A percentile compares a stretch with the other conserved stretches of the same genome.
Conservation (phyloP, 2,797 vertebrate genomes). For the Gallinago nigripennis region DNA sequence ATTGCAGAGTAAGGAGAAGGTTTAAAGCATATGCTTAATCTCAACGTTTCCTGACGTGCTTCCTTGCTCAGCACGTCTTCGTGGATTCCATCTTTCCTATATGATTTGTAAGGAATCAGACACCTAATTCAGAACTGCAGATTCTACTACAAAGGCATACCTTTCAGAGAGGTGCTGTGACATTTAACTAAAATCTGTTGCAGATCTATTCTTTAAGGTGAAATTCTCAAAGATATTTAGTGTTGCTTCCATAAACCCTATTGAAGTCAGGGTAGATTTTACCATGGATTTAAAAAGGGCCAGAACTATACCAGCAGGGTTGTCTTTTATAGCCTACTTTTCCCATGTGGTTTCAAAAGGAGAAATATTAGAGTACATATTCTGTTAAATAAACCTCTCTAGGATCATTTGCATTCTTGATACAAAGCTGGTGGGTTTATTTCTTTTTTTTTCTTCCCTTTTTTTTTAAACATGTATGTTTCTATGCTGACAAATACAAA, state of each 20-base stretch:
- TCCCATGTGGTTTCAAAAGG: not conserved
- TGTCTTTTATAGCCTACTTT: not conserved
- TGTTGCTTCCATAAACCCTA: accelerated
- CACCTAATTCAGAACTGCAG: not conserved
- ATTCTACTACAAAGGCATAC: not conserved
- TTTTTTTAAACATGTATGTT: not conserved
- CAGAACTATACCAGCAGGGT: not conserved
- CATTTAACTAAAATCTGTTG: not conserved
- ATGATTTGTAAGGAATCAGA: not conserved
- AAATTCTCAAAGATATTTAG: not conserved
- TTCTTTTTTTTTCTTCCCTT: not conserved
- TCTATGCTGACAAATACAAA: not conserved
- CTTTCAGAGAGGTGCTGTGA: not conserved
- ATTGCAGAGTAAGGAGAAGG: not conserved
- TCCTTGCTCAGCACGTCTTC: not conserved
- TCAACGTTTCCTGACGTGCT: not conserved
- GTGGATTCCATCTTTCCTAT: not conserved
- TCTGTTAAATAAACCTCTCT: not conserved
- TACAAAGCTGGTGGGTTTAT: not conserved
- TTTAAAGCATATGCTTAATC: not conserved
- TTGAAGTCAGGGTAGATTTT: not conserved
- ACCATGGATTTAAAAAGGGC: not conserved
- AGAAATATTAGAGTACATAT: not conserved
- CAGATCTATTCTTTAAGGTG: not conserved
- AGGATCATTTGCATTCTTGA: not conserved